Evolutionary conservation across 1,140 invertebrate genomes (phyloP).

Genomic region (Drosophila orosa): DNA sequence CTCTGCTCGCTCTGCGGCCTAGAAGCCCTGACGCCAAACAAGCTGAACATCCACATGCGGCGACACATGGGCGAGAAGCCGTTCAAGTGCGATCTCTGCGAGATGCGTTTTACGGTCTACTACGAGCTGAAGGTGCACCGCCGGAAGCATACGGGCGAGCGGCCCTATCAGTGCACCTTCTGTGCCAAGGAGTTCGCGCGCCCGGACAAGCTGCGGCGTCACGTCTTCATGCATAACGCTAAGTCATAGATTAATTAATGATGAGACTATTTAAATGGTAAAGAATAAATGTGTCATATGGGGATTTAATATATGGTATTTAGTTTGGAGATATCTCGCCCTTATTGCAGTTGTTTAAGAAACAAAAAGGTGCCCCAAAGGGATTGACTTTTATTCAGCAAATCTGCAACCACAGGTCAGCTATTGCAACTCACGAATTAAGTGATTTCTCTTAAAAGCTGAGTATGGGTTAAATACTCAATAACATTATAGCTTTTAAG

Average conservation of each 20-base stretch:
- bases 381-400: background rate
- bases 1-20: slow-evolving; percentile 86
- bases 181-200: slow-evolving; percentile 85
- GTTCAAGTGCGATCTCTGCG: slow-evolving; percentile 80
- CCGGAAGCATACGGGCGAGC: slow-evolving; percentile 86
- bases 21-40: slow-evolving; percentile 86
- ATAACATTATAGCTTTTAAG: slow-evolving; percentile 1
- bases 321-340: background rate
- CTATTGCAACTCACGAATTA: background rate
- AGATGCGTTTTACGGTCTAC: slow-evolving; percentile 76
- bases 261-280: background rate
- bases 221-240: slow-evolving; percentile 86
- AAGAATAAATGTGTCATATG: background rate
- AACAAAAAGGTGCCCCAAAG: background rate
- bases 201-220: slow-evolving; percentile 86
- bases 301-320: background rate
- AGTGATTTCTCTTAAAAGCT: slow-evolving; percentile 1
- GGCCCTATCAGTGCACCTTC: slow-evolving; percentile 86
- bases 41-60: slow-evolving; percentile 87
- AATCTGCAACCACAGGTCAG: background rate
- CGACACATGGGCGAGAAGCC: slow-evolving; percentile 85
- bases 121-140: slow-evolving; percentile 85
- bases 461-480: background rate
- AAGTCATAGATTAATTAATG: slow-evolving; percentile 26
- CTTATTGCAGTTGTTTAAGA: background rate